Evolutionary conservation across 2,797 vertebrate genomes (phyloP).

Genomic region (Naso thynnoides): DNA sequence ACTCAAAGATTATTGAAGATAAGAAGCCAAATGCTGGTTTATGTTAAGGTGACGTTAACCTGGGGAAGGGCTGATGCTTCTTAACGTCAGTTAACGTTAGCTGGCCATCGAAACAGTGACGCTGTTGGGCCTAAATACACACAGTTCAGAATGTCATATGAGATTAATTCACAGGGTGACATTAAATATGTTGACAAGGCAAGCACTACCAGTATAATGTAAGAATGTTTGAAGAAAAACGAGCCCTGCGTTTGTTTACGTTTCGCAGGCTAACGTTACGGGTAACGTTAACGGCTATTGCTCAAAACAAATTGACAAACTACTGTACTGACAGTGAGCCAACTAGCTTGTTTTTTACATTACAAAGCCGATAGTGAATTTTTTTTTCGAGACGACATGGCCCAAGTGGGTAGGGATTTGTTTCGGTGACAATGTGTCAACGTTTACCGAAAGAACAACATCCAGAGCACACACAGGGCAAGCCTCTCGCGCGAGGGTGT

Average conservation of each 20-base stretch:
- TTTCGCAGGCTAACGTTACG: conserved; percentile 22
- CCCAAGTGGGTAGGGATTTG: background rate
- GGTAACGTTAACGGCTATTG: conserved; percentile 16
- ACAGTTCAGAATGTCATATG: background rate
- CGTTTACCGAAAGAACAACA: conserved; percentile 9
- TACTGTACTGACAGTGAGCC: conserved; percentile 64
- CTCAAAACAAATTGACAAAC: conserved; percentile 39
- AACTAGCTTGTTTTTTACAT: conserved; percentile 32
- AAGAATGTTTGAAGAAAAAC: background rate
- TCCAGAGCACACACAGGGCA: background rate
- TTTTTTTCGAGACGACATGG: background rate
- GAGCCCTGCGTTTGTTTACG: conserved; percentile 50
- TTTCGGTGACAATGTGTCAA: background rate
- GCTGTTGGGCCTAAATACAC: conserved; percentile 65
- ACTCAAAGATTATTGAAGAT: no score
- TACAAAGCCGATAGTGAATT: background rate
- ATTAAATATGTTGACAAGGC: background rate
- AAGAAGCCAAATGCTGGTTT: background rate
- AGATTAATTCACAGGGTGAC: background rate
- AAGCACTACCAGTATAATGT: background rate
- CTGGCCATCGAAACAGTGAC: conserved; percentile 60
- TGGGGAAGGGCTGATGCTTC: conserved; percentile 47
- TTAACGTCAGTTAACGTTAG: conserved; percentile 33
- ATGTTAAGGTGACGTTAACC: conserved; percentile 13
- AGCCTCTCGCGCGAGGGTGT: conserved; percentile 16